Conservation (phyloP, 2,113 vertebrate genomes). For the Tupaia tana region DNA sequence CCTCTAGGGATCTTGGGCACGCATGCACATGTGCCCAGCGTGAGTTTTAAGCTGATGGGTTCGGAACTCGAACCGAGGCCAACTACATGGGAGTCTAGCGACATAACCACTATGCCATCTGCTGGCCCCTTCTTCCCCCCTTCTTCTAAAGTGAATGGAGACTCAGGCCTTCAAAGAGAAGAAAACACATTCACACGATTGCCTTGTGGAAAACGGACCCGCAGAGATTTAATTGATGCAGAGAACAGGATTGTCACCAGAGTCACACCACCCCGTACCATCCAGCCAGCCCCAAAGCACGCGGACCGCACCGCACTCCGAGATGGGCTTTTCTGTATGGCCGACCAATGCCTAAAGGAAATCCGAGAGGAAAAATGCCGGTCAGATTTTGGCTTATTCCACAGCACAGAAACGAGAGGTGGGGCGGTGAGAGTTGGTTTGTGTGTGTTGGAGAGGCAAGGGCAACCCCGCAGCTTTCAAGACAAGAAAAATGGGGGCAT, state of each 20-base stretch:
- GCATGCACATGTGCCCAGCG: too few species aligned
- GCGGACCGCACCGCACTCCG: not conserved
- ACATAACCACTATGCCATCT: too few species aligned
- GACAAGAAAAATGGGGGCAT: not conserved
- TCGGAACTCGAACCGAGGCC: too few species aligned
- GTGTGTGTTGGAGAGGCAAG: not conserved
- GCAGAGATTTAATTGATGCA: slow-evolving; percentile 67
- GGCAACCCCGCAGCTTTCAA: not conserved
- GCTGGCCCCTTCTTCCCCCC: not conserved
- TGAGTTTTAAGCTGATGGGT: too few species aligned
- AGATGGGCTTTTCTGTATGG: not conserved
- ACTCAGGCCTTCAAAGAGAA: slow-evolving; percentile 26
- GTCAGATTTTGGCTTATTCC: not conserved
- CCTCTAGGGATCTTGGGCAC: too few species aligned
- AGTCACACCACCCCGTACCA: not conserved
- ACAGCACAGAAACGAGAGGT: not conserved
- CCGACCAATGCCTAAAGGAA: not conserved
- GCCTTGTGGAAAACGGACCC: slow-evolving; percentile 57
- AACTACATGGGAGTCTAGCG: too few species aligned
- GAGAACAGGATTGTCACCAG: slow-evolving; percentile 57
- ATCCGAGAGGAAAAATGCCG: not conserved
- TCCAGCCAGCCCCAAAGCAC: slow-evolving; percentile 37
- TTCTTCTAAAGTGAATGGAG: not conserved
- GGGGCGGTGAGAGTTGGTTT: not conserved
- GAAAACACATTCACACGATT: not conserved